Evolutionary conservation across 2,888 invertebrate genomes (phyloP).

Genomic region (Drosophila barbarae): DNA sequence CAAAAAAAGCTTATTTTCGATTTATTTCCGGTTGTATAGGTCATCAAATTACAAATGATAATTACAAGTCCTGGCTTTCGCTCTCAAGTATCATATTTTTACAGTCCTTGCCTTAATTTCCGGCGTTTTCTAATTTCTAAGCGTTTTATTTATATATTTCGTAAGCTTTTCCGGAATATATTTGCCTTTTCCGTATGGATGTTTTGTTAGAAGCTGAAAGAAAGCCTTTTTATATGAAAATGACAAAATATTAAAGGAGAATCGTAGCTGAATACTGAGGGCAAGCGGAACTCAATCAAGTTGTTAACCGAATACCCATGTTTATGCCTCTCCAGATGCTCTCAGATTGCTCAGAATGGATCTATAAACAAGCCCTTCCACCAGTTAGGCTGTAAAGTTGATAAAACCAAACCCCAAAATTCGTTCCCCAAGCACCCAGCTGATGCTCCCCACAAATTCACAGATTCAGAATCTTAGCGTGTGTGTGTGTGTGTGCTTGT

Average conservation of each 20-base stretch:
- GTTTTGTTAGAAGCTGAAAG: not conserved
- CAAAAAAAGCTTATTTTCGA: slow-evolving; percentile 2
- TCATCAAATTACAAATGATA: slow-evolving; percentile 7
- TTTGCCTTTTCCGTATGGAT: not conserved
- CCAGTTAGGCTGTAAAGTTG: slow-evolving; percentile 31
- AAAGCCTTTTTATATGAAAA: not conserved
- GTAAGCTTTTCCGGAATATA: not conserved
- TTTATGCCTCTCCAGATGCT: slow-evolving; percentile 33
- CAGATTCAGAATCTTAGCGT: not conserved
- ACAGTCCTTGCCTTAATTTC: not conserved
- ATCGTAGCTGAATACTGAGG: not conserved
- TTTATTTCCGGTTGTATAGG: slow-evolving; percentile 9
- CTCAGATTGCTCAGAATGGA: slow-evolving; percentile 26
- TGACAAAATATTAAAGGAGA: not conserved
- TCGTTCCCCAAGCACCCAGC: slow-evolving; percentile 21
- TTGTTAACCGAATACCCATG: slow-evolving; percentile 20
- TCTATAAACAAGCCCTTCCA: slow-evolving; percentile 29
- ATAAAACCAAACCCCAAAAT: slow-evolving; percentile 30
- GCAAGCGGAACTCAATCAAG: slow-evolving; percentile 29
- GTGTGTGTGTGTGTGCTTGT: slow-evolving; percentile 20
- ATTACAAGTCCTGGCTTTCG: not conserved
- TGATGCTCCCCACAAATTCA: slow-evolving; percentile 29
- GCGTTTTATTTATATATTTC: not conserved
- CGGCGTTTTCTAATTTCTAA: not conserved
- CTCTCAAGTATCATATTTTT: not conserved